Evolutionary conservation across 2,888 invertebrate species (phyloP).

Genomic region (Tetranychus piercei): DNA sequence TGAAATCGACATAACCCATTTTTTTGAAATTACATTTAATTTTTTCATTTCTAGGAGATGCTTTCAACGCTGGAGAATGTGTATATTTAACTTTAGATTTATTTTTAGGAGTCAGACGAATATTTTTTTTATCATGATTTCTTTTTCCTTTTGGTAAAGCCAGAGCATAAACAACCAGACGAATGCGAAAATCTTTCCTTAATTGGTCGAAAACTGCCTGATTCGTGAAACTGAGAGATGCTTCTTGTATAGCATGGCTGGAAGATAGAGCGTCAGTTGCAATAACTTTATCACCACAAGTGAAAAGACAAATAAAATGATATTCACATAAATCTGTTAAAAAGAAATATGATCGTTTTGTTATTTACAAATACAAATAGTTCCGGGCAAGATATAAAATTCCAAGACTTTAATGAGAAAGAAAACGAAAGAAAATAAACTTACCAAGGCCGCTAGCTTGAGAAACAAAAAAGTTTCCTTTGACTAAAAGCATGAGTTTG

Average conservation of each 20-base stretch:
- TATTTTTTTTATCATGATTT: not conserved
- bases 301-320: slow-evolving; percentile 4
- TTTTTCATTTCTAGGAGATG: not conserved
- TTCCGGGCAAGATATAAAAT: not conserved
- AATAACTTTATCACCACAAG: slow-evolving; percentile 9
- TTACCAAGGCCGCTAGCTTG: not conserved
- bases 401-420: too few species aligned
- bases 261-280: slow-evolving; percentile 3
- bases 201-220: not conserved
- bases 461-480: slow-evolving; percentile 1
- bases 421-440: not conserved
- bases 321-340: not conserved
- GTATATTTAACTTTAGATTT: not conserved
- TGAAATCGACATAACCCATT: not conserved
- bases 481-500: not conserved
- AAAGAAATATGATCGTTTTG: too few species aligned
- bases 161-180: not conserved
- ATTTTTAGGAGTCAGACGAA: not conserved
- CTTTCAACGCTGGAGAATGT: not conserved
- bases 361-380: too few species aligned
- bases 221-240: not conserved
- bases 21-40: not conserved
- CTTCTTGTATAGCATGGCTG: not conserved
- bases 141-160: slow-evolving; percentile 7
- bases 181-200: not conserved